Base-by-base conservation (phyloP, 2,797 vertebrate genomes). In the Sebastes vulpes region DNA sequence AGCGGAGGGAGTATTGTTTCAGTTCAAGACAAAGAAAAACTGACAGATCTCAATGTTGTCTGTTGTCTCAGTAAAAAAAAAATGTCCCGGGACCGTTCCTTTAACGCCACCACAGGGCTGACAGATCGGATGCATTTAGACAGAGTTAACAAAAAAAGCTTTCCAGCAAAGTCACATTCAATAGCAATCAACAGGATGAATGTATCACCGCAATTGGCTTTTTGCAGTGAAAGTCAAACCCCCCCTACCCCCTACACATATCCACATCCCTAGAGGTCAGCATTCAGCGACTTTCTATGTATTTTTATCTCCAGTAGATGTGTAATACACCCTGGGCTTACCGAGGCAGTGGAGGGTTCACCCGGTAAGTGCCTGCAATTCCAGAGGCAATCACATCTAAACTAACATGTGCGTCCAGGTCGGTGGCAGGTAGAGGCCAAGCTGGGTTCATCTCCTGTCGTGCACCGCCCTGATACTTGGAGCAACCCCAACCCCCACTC, bases 321-420 rank as follows among this genome's bases (percentile, higher is more conserved):
- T 79, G 76, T 42, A 88, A 81, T 74, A 66, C 65, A 76, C 73
- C 75, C 53, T 4, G 5, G 72, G 50, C 72, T 79, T 76, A 85
- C 78, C 4, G 68, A 58, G 83, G 77, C 72, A 53, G 84, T 75
- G 79, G 66, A 89, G 61, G 86, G 76, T 89, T 90, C 84, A 86
- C 74, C 75, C 72, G 73, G 83, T 90, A 90, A 91, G 86, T 89
- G 89, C 82, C 79, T 81, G 79, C 89, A 92, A 92, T 94, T 93
- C 75, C 89, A 85, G 83, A 87, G 84, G 88, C 85, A 84, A 93
- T 93, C 91, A 89, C 81, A 77, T 88, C 85, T 86, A 86, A 92
- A 92, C 86, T 83, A 88, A 89, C 88, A 88, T 46, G 71, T 69
- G 79, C 50, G 60, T 77, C 58, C 76, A 67, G 75, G 66, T 81